Evolutionary conservation across 2,888 invertebrate species (phyloP).

Genomic region (Drosophila algonquin): DNA sequence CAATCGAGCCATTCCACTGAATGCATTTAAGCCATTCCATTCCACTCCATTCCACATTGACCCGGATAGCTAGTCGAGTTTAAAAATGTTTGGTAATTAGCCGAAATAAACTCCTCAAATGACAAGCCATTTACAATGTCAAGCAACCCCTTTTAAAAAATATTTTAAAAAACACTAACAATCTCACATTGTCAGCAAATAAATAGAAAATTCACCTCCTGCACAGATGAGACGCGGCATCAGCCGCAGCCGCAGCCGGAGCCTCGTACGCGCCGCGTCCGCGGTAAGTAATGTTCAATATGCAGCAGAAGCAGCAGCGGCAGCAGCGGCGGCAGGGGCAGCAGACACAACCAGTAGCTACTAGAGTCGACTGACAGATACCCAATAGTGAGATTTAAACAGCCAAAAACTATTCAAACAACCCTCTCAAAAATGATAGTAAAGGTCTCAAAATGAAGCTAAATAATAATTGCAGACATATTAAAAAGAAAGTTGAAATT

Average conservation of each 20-base stretch:
- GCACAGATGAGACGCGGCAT: conserved; percentile 49
- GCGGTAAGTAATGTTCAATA: conserved; percentile 44
- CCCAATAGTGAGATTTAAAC: not conserved
- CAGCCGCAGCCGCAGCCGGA: conserved; percentile 16
- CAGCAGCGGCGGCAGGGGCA: conserved; percentile 18
- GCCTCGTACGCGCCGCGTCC: conserved; percentile 1
- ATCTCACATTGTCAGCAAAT: conserved; percentile 26
- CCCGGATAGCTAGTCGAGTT: conserved; percentile 13
- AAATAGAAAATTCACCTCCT: conserved; percentile 61
- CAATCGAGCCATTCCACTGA: not conserved
- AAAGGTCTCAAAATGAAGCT: not conserved
- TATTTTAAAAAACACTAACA: not conserved
- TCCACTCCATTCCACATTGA: conserved; percentile 7
- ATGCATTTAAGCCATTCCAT: conserved; percentile 6
- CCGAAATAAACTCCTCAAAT: conserved; percentile 5
- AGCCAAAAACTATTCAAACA: not conserved
- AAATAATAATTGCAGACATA: not conserved
- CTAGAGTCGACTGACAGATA: not conserved
- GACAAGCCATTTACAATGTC: conserved; percentile 16
- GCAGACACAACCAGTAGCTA: not conserved
- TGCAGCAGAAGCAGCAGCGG: conserved; percentile 18
- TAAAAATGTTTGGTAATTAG: conserved; percentile 11
- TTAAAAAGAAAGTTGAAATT: not conserved
- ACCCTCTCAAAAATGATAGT: not conserved
- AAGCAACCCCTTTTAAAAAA: conserved; percentile 3